Evolutionary conservation across 2,113 vertebrate genomes (phyloP).

Genomic region (Sapayoa aenigma): DNA sequence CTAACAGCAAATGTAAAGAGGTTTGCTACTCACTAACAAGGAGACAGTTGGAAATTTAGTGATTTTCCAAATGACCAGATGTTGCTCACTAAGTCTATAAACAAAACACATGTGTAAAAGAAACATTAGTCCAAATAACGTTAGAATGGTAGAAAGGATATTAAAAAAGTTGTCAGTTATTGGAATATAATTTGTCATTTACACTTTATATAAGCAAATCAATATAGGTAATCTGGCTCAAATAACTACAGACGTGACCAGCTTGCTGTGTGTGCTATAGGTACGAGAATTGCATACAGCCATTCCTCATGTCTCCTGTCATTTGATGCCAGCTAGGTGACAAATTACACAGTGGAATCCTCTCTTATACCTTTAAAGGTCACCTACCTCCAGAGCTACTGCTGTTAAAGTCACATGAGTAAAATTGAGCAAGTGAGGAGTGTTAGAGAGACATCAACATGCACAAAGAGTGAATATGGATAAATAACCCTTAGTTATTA

Average conservation of each 20-base stretch:
- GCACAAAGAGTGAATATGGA: neutral
- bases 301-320: neutral
- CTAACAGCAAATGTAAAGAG: neutral
- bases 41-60: neutral
- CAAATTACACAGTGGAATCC: neutral
- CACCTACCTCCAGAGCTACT: neutral
- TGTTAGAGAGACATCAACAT: neutral
- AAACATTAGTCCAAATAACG: neutral
- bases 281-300: neutral
- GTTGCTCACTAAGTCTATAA: neutral
- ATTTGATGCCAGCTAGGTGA: neutral
- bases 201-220: neutral
- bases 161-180: neutral
- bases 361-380: neutral
- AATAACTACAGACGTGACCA: neutral
- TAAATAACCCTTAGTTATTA: too few species aligned
- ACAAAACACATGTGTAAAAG: neutral
- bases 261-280: fast-evolving
- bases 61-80: neutral
- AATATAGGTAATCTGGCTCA: neutral
- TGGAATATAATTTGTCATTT: neutral
- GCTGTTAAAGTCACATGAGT: neutral
- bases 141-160: neutral
- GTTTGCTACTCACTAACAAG: neutral
- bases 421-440: neutral